Conservation (phyloP, 2,113 vertebrate species). For the Melospiza georgiana region DNA sequence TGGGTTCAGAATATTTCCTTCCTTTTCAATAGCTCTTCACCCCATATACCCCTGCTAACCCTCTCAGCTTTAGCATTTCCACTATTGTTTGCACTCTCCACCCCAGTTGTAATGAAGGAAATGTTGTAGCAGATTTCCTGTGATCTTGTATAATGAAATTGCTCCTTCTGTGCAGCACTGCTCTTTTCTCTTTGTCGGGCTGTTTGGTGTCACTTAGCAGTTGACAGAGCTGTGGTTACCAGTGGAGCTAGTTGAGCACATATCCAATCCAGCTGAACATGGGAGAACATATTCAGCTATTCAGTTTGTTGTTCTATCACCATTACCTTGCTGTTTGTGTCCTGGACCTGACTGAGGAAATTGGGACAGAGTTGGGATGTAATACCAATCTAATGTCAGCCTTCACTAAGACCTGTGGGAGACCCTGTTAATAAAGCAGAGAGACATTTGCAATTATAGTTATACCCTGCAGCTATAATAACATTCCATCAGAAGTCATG, state of each 20-base stretch:
- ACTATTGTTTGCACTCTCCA: neutral
- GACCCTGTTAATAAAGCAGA: neutral
- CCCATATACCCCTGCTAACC: neutral
- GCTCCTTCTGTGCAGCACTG: neutral
- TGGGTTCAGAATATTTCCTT: neutral
- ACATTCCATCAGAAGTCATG: neutral
- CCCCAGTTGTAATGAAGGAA: neutral
- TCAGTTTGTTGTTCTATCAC: neutral
- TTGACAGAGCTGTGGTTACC: neutral
- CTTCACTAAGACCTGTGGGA: neutral
- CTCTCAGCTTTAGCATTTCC: neutral
- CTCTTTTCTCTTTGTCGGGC: neutral
- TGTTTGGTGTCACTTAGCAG: neutral
- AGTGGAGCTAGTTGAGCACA: rapidly evolving
- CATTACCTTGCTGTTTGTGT: neutral
- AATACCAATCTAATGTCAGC: neutral
- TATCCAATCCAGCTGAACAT: neutral
- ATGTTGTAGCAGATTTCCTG: neutral
- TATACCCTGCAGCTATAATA: neutral
- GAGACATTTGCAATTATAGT: neutral
- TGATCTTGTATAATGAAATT: neutral
- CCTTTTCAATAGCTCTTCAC: neutral
- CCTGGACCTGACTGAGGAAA: neutral
- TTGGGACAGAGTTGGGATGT: neutral
- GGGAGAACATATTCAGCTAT: neutral